A percentile compares a stretch with the other conserved stretches of the same genome.
These are phyloP conservation scores for Herpailurus yagouaroundi DNA, from an alignment of 2,113 vertebrate genomes.

Conservation along the genomic window DNA sequence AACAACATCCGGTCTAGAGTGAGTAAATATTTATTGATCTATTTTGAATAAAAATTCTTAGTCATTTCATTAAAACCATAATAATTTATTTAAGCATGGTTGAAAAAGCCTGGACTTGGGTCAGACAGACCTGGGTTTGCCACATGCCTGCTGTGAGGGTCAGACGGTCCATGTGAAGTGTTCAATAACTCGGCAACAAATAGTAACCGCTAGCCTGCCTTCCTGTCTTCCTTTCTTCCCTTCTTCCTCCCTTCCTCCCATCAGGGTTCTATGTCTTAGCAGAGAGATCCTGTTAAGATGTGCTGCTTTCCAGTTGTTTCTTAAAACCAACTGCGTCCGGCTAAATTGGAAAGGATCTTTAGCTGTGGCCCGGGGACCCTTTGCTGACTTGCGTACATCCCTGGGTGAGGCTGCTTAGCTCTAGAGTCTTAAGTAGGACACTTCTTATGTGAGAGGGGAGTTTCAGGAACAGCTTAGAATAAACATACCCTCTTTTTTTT, in stretches of 20 bases:
- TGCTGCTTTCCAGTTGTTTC: not conserved
- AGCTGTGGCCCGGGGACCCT: not conserved
- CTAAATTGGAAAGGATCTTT: not conserved
- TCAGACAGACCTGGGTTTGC: not conserved
- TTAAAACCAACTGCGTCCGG: not conserved
- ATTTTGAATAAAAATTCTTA: conserved; percentile 7
- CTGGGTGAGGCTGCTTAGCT: not conserved
- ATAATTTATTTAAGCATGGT: not conserved
- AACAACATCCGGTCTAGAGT: not conserved
- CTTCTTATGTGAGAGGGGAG: not conserved
- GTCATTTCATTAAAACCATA: not conserved
- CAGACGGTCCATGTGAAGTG: not conserved
- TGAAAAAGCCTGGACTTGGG: not conserved
- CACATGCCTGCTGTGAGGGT: not conserved
- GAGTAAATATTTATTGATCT: not conserved
- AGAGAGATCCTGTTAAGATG: not conserved
- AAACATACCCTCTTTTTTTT: not conserved
- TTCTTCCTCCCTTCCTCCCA: not conserved
- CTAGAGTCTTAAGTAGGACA: conserved; percentile 5
- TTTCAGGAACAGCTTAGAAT: conserved; percentile 6
- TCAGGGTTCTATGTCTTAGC: not conserved
- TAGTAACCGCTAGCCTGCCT: not conserved
- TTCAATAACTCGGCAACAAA: not conserved
- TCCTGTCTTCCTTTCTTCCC: not conserved
- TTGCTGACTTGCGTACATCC: not conserved